Conservation (phyloP, 2,113 vertebrate species). For the Charadrius vociferus region DNA sequence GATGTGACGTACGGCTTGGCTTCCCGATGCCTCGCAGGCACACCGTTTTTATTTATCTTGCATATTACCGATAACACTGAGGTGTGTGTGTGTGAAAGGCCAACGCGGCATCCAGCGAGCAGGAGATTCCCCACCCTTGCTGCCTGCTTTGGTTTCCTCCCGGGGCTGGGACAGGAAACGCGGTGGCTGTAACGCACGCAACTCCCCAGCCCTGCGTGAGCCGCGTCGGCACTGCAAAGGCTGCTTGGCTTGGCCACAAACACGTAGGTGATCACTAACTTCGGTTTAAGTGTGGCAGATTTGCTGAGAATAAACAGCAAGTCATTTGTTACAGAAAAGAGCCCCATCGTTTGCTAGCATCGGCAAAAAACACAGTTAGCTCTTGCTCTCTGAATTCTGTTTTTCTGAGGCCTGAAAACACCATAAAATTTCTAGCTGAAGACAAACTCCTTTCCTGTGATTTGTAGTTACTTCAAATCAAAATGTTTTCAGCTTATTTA, state of each 20-base stretch:
- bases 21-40: not conserved
- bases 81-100: not conserved
- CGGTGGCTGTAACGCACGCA: not conserved
- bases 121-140: slow-evolving; percentile 27
- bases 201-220: not conserved
- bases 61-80: not conserved
- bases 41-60: not conserved
- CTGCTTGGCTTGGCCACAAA: not conserved
- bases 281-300: not conserved
- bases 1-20: not conserved
- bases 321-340: not conserved
- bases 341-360: rapidly evolving
- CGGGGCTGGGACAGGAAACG: slow-evolving; percentile 27
- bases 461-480: not conserved
- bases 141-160: slow-evolving; percentile 20
- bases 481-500: not conserved
- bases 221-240: not conserved
- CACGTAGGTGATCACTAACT: not conserved
- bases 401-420: not conserved
- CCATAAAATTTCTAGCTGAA: not conserved
- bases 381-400: not conserved
- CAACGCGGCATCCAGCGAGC: rapidly evolving
- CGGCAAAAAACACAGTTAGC: not conserved
- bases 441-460: not conserved
- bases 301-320: not conserved